Evolutionary conservation across 1,140 invertebrate species (phyloP), one percentile per base, ranked within the genome.

Genomic region (Argopecten irradians): DNA sequence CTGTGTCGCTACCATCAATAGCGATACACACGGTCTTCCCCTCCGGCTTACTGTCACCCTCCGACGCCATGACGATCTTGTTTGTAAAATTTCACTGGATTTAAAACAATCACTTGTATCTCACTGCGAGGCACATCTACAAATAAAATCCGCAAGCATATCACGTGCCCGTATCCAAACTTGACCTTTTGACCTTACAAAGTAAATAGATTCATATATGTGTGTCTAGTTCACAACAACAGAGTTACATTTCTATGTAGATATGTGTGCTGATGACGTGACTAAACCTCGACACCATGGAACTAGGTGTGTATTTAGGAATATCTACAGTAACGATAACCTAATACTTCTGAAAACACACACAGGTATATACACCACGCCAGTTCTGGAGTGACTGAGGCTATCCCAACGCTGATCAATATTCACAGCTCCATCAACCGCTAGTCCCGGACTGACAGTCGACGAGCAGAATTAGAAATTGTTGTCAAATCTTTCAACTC

Each of bases 1-100:
- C 91, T 43, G 89, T 90, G 19, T 92, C 90, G 41, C 92, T 93
- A 16, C 91, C 92, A 34, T 93, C 92, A 41, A 93, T 91, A 1
- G 91, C 91, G 0, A 93, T 55, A 16, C 91, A 13, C 0, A 93
- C 91, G n/a, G 89, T 88, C 71, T 88, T 91, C 0, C 90, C 90
- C 16, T 88, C 71, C 0, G 88, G 87, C 28, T 92, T 89, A 16
- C 46, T 83, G 16, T 83, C 89, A 36, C 88, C 84, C 5, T 88
- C 89, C 2, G 88, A 87, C 43, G 36, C 32, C 34, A 82, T 90
- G 32, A 32, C 83, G 85, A 9, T 84, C 55, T 71, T 28, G 55
- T 1, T 71, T 28, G 55, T 11, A 71, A n/a, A 71, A 71, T 28
- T 71, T 71, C 11, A 71, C 55, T n/a, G n/a, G 55, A 71, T 71